These are phyloP conservation scores for Tangara arthus DNA, from an alignment of 2,797 vertebrate species.

Conservation along the genomic window DNA sequence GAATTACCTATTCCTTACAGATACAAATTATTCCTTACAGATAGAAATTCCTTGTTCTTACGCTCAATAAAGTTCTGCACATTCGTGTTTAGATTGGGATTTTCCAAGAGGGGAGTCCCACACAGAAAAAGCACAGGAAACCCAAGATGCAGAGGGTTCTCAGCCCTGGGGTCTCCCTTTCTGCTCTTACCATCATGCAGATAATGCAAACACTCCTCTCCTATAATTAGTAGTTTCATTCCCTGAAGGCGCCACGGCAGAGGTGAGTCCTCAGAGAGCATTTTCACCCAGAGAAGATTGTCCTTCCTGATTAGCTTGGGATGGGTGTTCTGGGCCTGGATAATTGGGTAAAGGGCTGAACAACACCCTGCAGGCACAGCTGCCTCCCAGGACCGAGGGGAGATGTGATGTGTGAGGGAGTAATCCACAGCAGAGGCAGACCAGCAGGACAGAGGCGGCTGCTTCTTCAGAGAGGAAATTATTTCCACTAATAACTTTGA, in stretches of 20 bases:
- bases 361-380: neutral
- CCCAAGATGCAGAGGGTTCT: neutral
- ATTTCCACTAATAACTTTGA: neutral
- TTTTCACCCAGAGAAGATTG: neutral
- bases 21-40: neutral
- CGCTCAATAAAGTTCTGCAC: rapidly evolving
- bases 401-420: rapidly evolving
- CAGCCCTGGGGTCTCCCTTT: neutral
- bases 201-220: neutral
- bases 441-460: neutral
- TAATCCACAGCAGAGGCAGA: neutral
- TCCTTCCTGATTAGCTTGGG: neutral
- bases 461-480: neutral
- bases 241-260: neutral
- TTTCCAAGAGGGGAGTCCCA: neutral
- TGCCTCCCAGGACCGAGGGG: neutral
- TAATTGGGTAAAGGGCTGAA: neutral
- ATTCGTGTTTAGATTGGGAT: neutral
- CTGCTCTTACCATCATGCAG: neutral
- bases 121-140: neutral
- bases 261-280: neutral
- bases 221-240: neutral
- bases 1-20: neutral
- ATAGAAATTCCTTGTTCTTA: neutral
- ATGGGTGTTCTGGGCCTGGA: neutral